Evolutionary conservation across 1,140 invertebrate genomes (phyloP), one percentile per base, ranked within the genome.

Genomic region (Macrocentrus cingulum): DNA sequence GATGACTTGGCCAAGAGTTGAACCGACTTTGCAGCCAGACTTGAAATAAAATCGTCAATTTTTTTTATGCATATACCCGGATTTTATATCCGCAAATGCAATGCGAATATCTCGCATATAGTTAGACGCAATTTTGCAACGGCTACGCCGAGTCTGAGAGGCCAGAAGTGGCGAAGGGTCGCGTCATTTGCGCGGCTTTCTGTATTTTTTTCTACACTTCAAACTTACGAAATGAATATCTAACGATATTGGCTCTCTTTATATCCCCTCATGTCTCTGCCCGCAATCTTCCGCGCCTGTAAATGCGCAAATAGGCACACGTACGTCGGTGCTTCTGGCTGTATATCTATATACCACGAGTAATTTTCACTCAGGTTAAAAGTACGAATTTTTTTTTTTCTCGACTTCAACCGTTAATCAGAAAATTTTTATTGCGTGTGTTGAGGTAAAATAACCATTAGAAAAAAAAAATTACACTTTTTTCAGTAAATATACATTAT

Each of bases 151-250:
- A 29, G 25, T 29, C 25, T 29, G 25, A 29, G 25, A 29, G 25
- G 25, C 4, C 9, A 29, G 25, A 29, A 29, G 25, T 29, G 25
- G 25, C 4, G 9, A 29, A 29, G 25, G 25, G 25, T 29, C 25
- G 62, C 62, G 66, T 65, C 65, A 57, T 62, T 64, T 60, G 56
- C 57, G 56, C 45, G 66, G 69, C 60, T 71, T 75, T 68, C 66
- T 76, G 72, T 72, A 77, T 76, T 74, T 77, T 73, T 67, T 76
- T 75, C 70, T 72, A 76, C n/a, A n/a, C 69, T 77, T 71, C 56
- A 79, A 79, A 76, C 70, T 77, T 77, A 71, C 67, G 74, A 71
- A 75, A 76, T 70, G 72, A 79, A 75, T 75, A 72, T 76, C 72
- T 77, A 72, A 77, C 65, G 72, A 75, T 76, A 77, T 79, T 74